Conservation (phyloP, 2,797 vertebrate species). For the Tympanoctomys barrerae region DNA sequence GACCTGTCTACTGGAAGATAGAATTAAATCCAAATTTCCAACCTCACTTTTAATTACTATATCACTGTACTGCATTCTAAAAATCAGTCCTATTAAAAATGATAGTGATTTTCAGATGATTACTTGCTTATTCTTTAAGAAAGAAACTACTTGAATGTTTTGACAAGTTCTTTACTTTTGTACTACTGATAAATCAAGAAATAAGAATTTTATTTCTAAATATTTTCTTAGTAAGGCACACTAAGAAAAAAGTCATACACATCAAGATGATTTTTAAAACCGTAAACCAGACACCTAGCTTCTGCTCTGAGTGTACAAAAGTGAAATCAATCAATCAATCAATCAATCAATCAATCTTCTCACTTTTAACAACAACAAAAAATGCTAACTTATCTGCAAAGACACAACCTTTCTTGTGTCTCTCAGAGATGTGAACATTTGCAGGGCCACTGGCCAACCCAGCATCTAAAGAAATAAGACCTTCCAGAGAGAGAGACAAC, state of each 20-base stretch:
- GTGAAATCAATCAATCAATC: not conserved
- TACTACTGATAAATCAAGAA: slow-evolving; percentile 36
- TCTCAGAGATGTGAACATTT: too few relatives aligned
- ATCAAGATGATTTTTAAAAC: slow-evolving; percentile 6
- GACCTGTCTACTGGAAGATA: slow-evolving; percentile 2
- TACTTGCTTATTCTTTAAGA: slow-evolving; percentile 27
- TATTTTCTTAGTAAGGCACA: not conserved
- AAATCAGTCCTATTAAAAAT: not conserved
- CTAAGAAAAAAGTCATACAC: not conserved
- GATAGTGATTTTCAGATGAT: not conserved
- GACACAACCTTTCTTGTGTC: not conserved
- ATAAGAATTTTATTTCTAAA: not conserved
- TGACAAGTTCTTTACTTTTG: not conserved
- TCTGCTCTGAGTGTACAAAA: not conserved
- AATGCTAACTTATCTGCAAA: not conserved
- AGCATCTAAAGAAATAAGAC: not conserved
- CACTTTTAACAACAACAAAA: not conserved
- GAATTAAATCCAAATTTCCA: slow-evolving; percentile 61
- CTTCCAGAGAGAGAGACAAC: not conserved
- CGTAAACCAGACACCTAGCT: not conserved
- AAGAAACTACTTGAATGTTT: slow-evolving; percentile 16
- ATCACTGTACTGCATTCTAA: not conserved
- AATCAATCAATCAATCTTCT: not conserved
- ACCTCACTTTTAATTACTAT: not conserved
- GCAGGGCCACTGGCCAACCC: too few relatives aligned